phyloP scores from a whole-genome alignment of 2,113 vertebrate genomes.

The Myrmecobius fasciatus region DNA sequence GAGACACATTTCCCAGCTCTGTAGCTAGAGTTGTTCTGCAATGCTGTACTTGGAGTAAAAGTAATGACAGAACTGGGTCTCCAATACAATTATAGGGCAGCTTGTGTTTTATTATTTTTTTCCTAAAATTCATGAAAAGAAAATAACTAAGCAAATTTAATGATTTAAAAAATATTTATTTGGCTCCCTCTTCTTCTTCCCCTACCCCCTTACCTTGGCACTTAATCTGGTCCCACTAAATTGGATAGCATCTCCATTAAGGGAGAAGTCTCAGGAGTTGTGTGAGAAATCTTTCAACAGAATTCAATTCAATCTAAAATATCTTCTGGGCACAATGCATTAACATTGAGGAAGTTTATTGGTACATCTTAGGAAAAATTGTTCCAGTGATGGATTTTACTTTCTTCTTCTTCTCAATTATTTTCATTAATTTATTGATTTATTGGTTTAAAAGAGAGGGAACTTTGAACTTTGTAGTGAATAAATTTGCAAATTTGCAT shows the following conservation, averaged over 20 bases:
- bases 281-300: neutral
- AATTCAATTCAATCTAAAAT: neutral
- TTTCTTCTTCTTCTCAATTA: neutral
- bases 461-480: neutral
- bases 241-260: neutral
- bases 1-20: neutral
- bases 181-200: no score
- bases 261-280: neutral
- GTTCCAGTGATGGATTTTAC: neutral
- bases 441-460: neutral
- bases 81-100: constrained; percentile 1
- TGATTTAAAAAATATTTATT: neutral
- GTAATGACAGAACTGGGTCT: neutral
- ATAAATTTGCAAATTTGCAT: constrained; percentile 49
- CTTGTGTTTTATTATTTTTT: constrained; percentile 38
- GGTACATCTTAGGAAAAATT: neutral
- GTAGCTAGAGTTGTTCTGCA: neutral
- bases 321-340: neutral
- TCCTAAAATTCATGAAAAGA: constrained; percentile 44
- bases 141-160: constrained; percentile 21
- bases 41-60: neutral
- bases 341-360: neutral
- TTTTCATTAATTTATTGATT: neutral
- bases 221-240: neutral
- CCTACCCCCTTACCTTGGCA: neutral